A percentile compares a stretch with the other conserved stretches of the same genome.
Conservation (phyloP, 2,888 invertebrate genomes). For the Tetragonisca angustula region DNA sequence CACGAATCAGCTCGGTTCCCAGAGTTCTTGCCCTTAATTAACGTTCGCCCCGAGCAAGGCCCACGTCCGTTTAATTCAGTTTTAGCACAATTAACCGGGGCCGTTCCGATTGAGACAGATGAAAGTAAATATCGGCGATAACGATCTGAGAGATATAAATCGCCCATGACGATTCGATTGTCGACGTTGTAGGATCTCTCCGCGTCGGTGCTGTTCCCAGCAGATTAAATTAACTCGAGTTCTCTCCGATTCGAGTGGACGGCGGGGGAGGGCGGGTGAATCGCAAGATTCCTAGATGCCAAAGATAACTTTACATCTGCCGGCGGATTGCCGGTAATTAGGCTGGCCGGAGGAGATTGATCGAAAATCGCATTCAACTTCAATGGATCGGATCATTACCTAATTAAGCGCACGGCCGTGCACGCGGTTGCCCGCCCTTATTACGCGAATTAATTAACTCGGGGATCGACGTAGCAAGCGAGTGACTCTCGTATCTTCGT, state of each 20-base stretch:
- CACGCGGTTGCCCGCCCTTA: constrained; percentile 35
- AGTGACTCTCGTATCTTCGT: background rate
- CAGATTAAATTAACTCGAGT: constrained; percentile 64
- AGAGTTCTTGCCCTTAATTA: constrained; percentile 53
- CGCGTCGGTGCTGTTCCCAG: constrained; percentile 44
- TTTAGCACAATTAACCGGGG: constrained; percentile 72
- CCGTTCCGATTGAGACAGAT: constrained; percentile 65
- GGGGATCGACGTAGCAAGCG: constrained; percentile 8
- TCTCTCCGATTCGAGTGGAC: background rate
- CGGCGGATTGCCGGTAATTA: constrained; percentile 81
- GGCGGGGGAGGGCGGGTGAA: constrained; percentile 54
- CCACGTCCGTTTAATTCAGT: constrained; percentile 55
- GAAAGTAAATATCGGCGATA: constrained; percentile 77
- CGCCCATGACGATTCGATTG: constrained; percentile 75
- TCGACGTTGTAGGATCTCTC: constrained; percentile 55
- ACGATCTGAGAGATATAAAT: constrained; percentile 79
- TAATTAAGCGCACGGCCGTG: constrained; percentile 67
- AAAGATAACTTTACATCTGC: constrained; percentile 81
- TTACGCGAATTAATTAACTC: constrained; percentile 65
- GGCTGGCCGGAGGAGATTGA: constrained; percentile 71
- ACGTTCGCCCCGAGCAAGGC: constrained; percentile 23
- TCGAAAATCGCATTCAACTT: constrained; percentile 73
- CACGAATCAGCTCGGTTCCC: background rate
- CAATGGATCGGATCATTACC: constrained; percentile 65
- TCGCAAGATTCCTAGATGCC: constrained; percentile 78